Evolutionary conservation across 2,113 vertebrate genomes (phyloP).

Genomic region (Phylloscopus trochiloides): DNA sequence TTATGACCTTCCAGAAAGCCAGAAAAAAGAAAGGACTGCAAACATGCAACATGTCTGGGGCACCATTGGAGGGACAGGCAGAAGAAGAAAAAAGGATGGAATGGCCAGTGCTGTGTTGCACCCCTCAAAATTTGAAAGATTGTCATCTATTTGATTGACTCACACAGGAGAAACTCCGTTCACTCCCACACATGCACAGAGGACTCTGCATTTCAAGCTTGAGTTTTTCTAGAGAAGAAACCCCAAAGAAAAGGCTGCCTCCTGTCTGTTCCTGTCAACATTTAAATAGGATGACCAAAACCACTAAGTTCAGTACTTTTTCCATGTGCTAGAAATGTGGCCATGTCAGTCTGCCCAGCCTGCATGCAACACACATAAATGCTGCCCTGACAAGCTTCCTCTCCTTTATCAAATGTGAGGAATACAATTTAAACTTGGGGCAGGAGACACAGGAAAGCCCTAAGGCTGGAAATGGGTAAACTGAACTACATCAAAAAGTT

Average conservation of each 20-base stretch:
- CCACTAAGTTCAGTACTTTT: neutral
- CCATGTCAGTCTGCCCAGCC: neutral
- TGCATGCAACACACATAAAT: neutral
- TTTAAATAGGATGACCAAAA: neutral
- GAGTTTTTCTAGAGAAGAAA: neutral
- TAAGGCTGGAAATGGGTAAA: neutral
- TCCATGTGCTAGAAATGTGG: neutral
- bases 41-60: rapidly evolving
- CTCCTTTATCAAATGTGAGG: neutral
- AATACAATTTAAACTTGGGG: neutral
- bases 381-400: neutral
- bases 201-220: neutral
- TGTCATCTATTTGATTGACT: neutral
- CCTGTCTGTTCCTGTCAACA: neutral
- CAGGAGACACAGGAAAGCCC: neutral
- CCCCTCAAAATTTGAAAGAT: neutral
- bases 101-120: neutral
- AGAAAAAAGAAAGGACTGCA: neutral
- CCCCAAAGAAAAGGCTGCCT: neutral
- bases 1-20: neutral
- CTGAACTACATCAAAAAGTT: neutral
- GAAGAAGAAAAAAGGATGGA: neutral
- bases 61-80: neutral
- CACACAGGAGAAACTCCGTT: neutral
- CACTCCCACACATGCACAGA: neutral